phyloP scores from a whole-genome alignment of 2,113 vertebrate genomes.

The Vidua macroura region DNA sequence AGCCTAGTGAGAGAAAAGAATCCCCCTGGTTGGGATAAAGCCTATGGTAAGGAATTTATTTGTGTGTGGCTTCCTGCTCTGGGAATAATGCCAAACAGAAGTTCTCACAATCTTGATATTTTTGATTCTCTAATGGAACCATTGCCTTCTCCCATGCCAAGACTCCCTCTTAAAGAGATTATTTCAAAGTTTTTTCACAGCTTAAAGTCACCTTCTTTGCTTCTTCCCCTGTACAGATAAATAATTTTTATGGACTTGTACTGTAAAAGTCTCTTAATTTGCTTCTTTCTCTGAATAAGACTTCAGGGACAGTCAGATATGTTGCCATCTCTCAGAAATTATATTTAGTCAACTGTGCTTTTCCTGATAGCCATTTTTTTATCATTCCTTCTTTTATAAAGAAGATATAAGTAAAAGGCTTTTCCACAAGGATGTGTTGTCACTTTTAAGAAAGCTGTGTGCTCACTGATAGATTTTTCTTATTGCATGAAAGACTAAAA shows the following conservation, averaged over 20 bases:
- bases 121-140: conserved; percentile 34
- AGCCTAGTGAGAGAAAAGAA: conserved; percentile 35
- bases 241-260: not conserved
- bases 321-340: not conserved
- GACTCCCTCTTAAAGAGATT: conserved; percentile 3
- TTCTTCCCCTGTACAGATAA: not conserved
- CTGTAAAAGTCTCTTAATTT: not conserved
- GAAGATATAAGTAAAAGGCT: not conserved
- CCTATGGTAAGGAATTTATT: conserved; percentile 62
- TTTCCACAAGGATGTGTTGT: not conserved
- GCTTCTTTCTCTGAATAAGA: not conserved
- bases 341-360: not conserved
- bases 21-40: conserved; percentile 41
- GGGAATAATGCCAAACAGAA: conserved; percentile 73
- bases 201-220: conserved; percentile 9
- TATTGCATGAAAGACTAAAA: not conserved
- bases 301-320: not conserved
- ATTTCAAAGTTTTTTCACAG: not conserved
- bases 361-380: not conserved
- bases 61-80: conserved; percentile 64
- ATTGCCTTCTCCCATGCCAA: conserved; percentile 30
- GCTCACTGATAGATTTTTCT: not conserved
- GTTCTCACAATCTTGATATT: conserved; percentile 70
- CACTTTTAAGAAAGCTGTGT: not conserved
- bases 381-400: not conserved